Evolutionary conservation across 2,113 vertebrate species (phyloP), one percentile per base, ranked within the genome.

Genomic region (Cephalopterus ornatus): DNA sequence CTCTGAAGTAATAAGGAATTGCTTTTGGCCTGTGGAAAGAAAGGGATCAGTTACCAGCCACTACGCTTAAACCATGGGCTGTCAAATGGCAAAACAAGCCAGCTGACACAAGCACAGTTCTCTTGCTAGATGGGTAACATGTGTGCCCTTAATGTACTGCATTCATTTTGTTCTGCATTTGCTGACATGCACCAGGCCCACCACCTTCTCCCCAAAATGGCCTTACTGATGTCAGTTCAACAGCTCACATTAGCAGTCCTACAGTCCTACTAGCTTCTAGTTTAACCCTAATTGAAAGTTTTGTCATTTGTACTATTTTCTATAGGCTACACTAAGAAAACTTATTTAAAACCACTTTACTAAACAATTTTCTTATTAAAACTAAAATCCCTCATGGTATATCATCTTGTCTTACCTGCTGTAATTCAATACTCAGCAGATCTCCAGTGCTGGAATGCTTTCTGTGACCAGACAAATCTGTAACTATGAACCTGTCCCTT

Each of bases 391-490:
- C 14, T 52, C 8, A 20, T 12, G 21, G 22, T 68, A 17, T 14
- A 76, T 14, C 8, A 82, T 46, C 8, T 63, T 33, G 53, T 85
- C 88, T 61, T 97, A 98, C 98, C 97, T 98, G 98, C 67, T 99
- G 98, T 93, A 98, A 98, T 78, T 99, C 99, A 67, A 98, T 96
- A 88, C 96, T 98, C n/a, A 98, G 95, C 63, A 99, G 98, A 96
- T 99, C 98, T 86, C 98, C 98, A 11, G 98, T 98, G 96, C 98
- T 98, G 95, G 99, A 97, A 95, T 98, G 99, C 95, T 98, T 98
- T 65, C 98, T 98, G 66, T 98, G 98, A 94, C 94, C 97, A 78
- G 98, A 98, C 84, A 99, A 95, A 88, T 99, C 98, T 49, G 98
- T 96, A 74, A 98, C 97, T 92, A 98, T 98, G 87, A 99, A 98